Percentiles rank a stretch among this genome's conserved stretches.
Evolutionary conservation across 1,140 invertebrate genomes (phyloP).

Genomic region (Odontomachus brunneus): DNA sequence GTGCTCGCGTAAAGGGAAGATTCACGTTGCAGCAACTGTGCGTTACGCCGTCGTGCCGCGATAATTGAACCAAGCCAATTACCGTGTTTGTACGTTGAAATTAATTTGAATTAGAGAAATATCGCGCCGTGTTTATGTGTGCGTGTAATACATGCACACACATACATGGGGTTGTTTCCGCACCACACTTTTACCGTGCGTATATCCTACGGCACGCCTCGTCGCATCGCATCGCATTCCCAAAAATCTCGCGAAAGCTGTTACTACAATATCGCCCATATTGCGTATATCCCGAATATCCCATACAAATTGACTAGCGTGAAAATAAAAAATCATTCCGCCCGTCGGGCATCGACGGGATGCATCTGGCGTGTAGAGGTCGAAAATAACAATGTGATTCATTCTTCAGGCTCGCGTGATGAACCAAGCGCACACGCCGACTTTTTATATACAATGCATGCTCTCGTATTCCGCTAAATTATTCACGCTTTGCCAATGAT

Average conservation of each 20-base stretch:
- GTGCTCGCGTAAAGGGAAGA: background rate
- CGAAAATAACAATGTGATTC: slow-evolving; percentile 54
- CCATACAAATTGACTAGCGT: background rate
- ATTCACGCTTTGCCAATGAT: slow-evolving; percentile 34
- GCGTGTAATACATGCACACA: background rate
- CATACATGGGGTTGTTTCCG: background rate
- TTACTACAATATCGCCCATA: background rate
- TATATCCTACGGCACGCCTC: no score
- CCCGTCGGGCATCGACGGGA: background rate
- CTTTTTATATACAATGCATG: slow-evolving; percentile 24
- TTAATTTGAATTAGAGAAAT: slow-evolving; percentile 28
- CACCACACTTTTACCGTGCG: background rate
- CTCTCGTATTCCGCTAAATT: slow-evolving; percentile 34
- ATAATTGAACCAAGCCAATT: slow-evolving; percentile 7
- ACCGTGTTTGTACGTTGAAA: slow-evolving; percentile 1
- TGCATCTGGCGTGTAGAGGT: background rate
- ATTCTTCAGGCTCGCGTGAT: slow-evolving; percentile 30
- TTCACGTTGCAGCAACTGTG: background rate
- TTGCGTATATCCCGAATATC: background rate
- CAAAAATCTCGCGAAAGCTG: background rate
- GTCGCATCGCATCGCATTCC: background rate
- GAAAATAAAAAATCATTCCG: slow-evolving; percentile 24
- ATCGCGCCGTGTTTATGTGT: background rate
- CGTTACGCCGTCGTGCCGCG: background rate
- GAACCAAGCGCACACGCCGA: slow-evolving; percentile 1